Evolutionary conservation across 2,797 vertebrate genomes (phyloP), one percentile per base, ranked within the genome.

Genomic region (Columba guinea): DNA sequence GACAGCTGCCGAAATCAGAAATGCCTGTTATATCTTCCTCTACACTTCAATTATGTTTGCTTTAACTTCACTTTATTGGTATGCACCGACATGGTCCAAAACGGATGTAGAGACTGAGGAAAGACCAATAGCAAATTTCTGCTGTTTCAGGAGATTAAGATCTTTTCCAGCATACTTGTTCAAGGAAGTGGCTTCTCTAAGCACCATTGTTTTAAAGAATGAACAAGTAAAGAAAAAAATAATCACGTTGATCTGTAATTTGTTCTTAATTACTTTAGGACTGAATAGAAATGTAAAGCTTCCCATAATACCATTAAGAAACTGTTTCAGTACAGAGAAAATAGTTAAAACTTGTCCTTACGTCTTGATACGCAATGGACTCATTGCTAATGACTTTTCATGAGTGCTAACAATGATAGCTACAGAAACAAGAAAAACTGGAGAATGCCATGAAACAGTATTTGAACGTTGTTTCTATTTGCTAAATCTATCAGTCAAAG

Each of bases 301-400:
- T 73, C 78, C 46, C 22, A 11, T 16, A 59, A 27, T 20, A 53
- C 7, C 4, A 1, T 58, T 70, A 58, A 74, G 46, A 74, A 90
- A 52, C 24, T 27, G 27, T 8, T 73, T 87, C 34, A 60, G 24
- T 44, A 27, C 6, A 56, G 44, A 32, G 30, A 63, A 75, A 77
- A 64, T 23, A 59, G 86, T 56, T 28, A 24, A 52, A 83, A 71
- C 30, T 23, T 44, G 18, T 28, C 67, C 55, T 78, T 46, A 24
- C 14, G 24, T 10, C 44, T 39, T 11, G 26, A 35, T 37, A n/a
- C 1, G 3, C 60, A 24, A 7, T 0, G 5, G 53, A 69, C 23
- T 91, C 34, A 0, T 12, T 68, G 64, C 73, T 48, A 63, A 69
- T 9, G 52, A 30, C 37, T 58, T 63, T 27, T 28, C 70, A 55